Conservation (phyloP, 2,888 invertebrate genomes). For the Chymomyza procnemis region DNA sequence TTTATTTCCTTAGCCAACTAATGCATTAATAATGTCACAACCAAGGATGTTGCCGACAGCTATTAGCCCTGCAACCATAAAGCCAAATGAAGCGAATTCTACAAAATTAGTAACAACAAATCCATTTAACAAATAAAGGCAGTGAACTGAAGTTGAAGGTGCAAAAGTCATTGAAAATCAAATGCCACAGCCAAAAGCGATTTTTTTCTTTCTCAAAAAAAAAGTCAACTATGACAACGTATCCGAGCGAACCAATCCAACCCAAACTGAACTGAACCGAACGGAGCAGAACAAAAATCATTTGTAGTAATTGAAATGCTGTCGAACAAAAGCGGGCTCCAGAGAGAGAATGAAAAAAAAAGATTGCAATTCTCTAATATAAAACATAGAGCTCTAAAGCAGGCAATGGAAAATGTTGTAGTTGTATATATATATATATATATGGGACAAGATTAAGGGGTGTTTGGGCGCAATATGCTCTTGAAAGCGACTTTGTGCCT, state of each 20-base stretch:
- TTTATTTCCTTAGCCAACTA: slow-evolving; percentile 50
- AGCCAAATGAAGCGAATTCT: slow-evolving; percentile 28
- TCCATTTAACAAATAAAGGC: slow-evolving; percentile 26
- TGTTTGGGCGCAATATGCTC: slow-evolving; percentile 29
- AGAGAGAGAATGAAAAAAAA: slow-evolving; percentile 9
- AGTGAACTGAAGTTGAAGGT: slow-evolving; percentile 34
- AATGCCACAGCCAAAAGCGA: slow-evolving; percentile 28
- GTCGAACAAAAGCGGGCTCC: slow-evolving; percentile 50
- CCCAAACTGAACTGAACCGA: slow-evolving; percentile 15
- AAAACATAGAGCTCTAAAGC: neutral
- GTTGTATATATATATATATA: neutral
- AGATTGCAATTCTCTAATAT: neutral
- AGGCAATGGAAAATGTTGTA: neutral
- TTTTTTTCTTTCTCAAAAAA: neutral
- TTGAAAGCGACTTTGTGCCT: slow-evolving; percentile 26
- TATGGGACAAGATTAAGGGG: slow-evolving; percentile 4
- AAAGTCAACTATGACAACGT: slow-evolving; percentile 14
- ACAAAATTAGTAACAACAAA: neutral
- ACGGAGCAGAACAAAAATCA: slow-evolving; percentile 48
- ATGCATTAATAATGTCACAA: slow-evolving; percentile 62
- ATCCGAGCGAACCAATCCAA: neutral
- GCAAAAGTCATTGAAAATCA: slow-evolving; percentile 61
- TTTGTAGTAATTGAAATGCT: slow-evolving; percentile 71
- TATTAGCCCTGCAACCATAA: slow-evolving; percentile 3
- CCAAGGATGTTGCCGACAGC: neutral